These are phyloP conservation scores for Clamator glandarius DNA, from an alignment of 2,797 vertebrate species.

Conservation along the genomic window DNA sequence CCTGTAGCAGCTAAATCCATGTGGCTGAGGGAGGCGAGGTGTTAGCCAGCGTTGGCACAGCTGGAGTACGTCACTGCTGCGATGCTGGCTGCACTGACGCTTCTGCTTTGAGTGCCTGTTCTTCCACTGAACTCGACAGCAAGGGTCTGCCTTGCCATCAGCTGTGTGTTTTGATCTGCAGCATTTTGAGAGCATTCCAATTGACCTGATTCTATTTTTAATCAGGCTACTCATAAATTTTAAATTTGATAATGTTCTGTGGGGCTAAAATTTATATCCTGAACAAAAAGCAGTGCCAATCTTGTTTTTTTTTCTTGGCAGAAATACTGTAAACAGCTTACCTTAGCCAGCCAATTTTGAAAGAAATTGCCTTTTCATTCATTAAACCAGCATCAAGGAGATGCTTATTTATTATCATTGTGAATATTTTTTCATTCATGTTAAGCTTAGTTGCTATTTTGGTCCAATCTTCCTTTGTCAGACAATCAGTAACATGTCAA, in stretches of 20 bases:
- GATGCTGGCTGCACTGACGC: fast-evolving
- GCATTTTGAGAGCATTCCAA: not conserved
- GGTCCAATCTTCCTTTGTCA: not conserved
- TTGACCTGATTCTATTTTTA: constrained; percentile 29
- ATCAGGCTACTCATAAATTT: constrained; percentile 27
- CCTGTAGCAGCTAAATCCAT: too few relatives aligned
- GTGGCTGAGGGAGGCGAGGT: not conserved
- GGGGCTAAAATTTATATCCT: not conserved
- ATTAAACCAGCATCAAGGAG: not conserved
- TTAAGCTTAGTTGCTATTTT: not conserved
- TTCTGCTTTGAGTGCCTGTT: not conserved
- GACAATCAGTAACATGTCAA: not conserved
- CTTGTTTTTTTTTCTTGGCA: not conserved
- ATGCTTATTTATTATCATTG: not conserved
- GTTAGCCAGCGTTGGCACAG: fast-evolving
- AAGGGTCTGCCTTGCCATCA: fast-evolving
- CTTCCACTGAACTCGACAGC: not conserved
- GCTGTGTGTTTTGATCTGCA: not conserved
- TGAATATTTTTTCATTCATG: not conserved
- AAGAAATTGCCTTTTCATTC: not conserved
- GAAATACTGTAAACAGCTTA: not conserved
- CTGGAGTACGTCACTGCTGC: fast-evolving
- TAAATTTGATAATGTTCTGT: not conserved
- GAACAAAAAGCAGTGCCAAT: not conserved
- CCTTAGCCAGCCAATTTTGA: not conserved